phyloP scores from a whole-genome alignment of 1,140 invertebrate species.

The Eupristina koningsbergeri region DNA sequence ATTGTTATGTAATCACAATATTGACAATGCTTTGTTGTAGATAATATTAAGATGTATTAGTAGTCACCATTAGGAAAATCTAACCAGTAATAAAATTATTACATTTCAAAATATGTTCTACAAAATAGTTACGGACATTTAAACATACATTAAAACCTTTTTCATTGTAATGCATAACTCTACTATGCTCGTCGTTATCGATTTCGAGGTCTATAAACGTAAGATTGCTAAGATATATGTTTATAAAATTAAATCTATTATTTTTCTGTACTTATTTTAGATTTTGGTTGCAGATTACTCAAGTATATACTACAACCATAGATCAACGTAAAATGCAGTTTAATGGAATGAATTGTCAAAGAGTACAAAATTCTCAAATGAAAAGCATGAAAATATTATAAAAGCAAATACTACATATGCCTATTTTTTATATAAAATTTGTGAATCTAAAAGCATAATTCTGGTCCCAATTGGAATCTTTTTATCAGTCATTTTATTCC shows the following conservation, averaged over 20 bases:
- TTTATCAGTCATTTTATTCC: constrained; percentile 17
- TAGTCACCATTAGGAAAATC: constrained; percentile 39
- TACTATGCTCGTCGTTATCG: constrained; percentile 33
- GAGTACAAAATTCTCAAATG: background rate
- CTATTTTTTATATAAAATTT: constrained; percentile 20
- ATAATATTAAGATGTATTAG: constrained; percentile 22
- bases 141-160: constrained; percentile 32
- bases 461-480: constrained; percentile 43
- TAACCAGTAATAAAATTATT: constrained; percentile 39
- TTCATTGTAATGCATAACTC: constrained; percentile 29
- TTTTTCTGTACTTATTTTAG: constrained; percentile 10
- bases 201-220: constrained; percentile 7
- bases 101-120: constrained; percentile 8
- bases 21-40: constrained; percentile 32
- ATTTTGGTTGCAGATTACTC: background rate
- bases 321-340: constrained; percentile 18
- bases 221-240: constrained; percentile 2
- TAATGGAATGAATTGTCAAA: constrained; percentile 39
- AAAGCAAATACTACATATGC: constrained; percentile 14
- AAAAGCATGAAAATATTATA: background rate
- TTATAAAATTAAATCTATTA: constrained; percentile 30
- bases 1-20: constrained; percentile 54
- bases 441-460: background rate
- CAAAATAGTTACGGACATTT: constrained; percentile 17
- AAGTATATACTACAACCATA: constrained; percentile 2